Evolutionary conservation across 1,140 invertebrate genomes (phyloP), one percentile per base, ranked within the genome.

Genomic region (Nautilus pompilius): DNA sequence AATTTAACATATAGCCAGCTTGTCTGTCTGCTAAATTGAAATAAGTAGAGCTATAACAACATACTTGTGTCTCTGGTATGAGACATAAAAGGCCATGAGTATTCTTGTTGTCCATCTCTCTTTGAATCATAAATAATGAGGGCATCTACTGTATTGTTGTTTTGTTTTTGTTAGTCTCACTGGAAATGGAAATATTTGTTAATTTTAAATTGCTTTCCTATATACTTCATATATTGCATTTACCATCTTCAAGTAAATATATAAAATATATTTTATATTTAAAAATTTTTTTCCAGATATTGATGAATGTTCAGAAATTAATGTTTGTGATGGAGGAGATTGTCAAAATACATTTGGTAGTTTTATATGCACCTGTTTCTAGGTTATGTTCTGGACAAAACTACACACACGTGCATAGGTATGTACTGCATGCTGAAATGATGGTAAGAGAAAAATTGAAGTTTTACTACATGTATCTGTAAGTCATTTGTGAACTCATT

Each of bases 301-400:
- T 67, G 80, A 95, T 78, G 92, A 96, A 83, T 96, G 93, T 81
- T 85, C 86, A 41, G 90, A 92, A 70, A 88, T 93, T 3, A 89
- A 66, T 87, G 87, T 72, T 83, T 95, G 59, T 93, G 90, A 80
- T 84, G 91, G 92, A 80, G 93, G 93, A 5, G 89, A 92, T 60
- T 96, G 93, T 77, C 91, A 90, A 30, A 94, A 95, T 80, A 93
- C 92, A 17, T 93, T 93, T 83, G 93, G 91, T 0, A 90, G 89
- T 68, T 93, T 90, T 72, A 89, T 90, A 85, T 93, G 90, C 76
- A 89, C 88, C 4, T 92, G 90, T 77, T 87, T 89, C 61, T 85
- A 75, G 91, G 91, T 3, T 92, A 89, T 81, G 80, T 85, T 55
- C 83, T 93, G 20, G 88, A 92, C 69, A 81, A 82, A 1, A 30